Evolutionary conservation across 2,888 invertebrate species (phyloP).

Genomic region (Adelognathus sp.): DNA sequence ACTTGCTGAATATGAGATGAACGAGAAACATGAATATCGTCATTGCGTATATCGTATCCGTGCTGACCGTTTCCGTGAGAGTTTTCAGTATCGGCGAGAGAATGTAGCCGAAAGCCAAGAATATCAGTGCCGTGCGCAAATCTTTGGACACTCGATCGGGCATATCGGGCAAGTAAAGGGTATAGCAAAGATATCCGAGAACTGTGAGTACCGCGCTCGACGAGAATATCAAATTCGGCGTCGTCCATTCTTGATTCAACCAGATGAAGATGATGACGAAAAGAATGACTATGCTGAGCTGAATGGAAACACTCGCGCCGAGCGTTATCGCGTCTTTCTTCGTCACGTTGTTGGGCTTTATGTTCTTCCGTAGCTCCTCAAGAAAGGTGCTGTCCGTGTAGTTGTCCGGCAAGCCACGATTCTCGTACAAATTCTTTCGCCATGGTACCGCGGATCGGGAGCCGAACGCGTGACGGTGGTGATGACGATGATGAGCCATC

Average conservation of each 20-base stretch:
- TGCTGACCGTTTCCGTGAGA: conserved; percentile 97
- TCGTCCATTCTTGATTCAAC: conserved; percentile 87
- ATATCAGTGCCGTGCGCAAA: conserved; percentile 90
- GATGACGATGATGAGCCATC: not conserved
- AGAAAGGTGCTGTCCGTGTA: conserved; percentile 95
- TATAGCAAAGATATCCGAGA: conserved; percentile 85
- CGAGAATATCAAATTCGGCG: conserved; percentile 86
- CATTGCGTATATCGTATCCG: conserved; percentile 98
- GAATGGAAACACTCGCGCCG: conserved; percentile 90
- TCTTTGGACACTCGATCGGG: conserved; percentile 82
- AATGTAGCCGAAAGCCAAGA: conserved; percentile 92
- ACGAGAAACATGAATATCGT: conserved; percentile 92
- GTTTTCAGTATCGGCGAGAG: conserved; percentile 96
- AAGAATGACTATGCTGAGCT: conserved; percentile 89
- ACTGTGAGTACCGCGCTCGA: conserved; percentile 83
- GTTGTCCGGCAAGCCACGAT: conserved; percentile 94
- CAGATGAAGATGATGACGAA: conserved; percentile 89
- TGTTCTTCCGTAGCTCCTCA: conserved; percentile 91
- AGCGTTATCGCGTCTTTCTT: conserved; percentile 88
- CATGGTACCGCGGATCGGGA: conserved; percentile 80
- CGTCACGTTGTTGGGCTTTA: conserved; percentile 89
- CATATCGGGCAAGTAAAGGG: conserved; percentile 65
- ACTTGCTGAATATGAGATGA: conserved; percentile 96
- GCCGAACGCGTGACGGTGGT: not conserved
- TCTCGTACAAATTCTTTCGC: conserved; percentile 95